Evolutionary conservation across 2,113 vertebrate species (phyloP).

Genomic region (Sorex fumeus): DNA sequence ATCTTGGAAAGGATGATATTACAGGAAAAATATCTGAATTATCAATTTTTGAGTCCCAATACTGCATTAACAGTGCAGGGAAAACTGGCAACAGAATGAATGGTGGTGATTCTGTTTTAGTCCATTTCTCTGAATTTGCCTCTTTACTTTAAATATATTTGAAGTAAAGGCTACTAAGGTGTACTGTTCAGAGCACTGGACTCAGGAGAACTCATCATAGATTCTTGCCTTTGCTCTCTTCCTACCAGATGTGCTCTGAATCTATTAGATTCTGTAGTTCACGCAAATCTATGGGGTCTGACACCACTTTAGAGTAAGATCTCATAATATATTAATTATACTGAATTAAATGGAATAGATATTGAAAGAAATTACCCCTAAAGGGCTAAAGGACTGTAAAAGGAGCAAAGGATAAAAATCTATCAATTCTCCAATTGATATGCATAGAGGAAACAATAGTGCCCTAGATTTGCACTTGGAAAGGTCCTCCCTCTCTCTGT

Average conservation of each 20-base stretch:
- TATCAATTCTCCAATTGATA: not conserved
- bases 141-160: no score
- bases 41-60: no score
- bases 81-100: no score
- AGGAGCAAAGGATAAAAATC: not conserved
- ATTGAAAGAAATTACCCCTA: not conserved
- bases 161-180: not conserved
- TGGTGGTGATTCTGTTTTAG: no score
- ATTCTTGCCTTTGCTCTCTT: not conserved
- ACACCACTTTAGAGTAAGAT: not conserved
- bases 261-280: not conserved
- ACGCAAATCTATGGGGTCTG: not conserved
- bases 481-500: not conserved
- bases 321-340: slow-evolving; percentile 29
- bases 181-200: no score
- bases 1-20: no score
- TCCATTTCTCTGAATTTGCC: no score
- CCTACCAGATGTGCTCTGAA: not conserved
- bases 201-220: not conserved
- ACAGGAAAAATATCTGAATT: no score
- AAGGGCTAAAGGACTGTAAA: not conserved
- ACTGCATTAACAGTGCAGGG: no score
- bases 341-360: not conserved
- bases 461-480: not conserved
- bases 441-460: not conserved